Evolutionary conservation across 2,113 vertebrate genomes (phyloP), one percentile per base, ranked within the genome.

Genomic region (Lampris incognitus): DNA sequence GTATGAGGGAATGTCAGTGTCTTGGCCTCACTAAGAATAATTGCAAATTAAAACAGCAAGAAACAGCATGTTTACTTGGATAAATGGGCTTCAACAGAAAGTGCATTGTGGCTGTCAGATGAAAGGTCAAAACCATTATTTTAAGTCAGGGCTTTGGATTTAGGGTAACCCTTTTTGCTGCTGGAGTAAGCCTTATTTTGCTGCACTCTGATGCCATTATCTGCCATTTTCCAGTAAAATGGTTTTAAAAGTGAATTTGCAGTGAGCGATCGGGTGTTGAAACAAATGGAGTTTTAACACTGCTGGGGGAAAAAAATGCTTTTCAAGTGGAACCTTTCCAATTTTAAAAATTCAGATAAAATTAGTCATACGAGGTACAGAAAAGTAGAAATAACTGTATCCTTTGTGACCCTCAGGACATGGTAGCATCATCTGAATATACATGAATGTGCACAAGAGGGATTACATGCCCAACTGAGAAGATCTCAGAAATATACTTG

Each of bases 111-210:
- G 57, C 73, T 57, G 72, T 36, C 57, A 64, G 74, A 79, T 24
- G 56, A 89, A 88, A 90, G 85, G 82, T 89, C 84, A 89, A 76
- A 84, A 72, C 72, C 73, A 73, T 79, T 83, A 72, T 79, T 86
- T 85, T 64, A 83, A 80, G 86, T 73, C 83, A 82, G 55, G 37
- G 36, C 74, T 49, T 40, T 13, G 66, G 68, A 75, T 79, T 49
- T 49, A 62, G 65, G 5, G 24, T 79, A 88, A 89, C 88, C 88
- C 88, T 92, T 89, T 58, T 76, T 3, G 13, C 9, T 62, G 66
- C 3, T n/a, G 10, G 41, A 52, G 70, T 59, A 71, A 68, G 39
- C 49, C 44, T 4, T 40, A 62, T 24, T 6, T 37, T 13, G 9
- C 41, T 42, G 36, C 39, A 65, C 37, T 69, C 69, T 78, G 52